Conservation (phyloP, 2,113 vertebrate genomes). For the Nipponia nippon region DNA sequence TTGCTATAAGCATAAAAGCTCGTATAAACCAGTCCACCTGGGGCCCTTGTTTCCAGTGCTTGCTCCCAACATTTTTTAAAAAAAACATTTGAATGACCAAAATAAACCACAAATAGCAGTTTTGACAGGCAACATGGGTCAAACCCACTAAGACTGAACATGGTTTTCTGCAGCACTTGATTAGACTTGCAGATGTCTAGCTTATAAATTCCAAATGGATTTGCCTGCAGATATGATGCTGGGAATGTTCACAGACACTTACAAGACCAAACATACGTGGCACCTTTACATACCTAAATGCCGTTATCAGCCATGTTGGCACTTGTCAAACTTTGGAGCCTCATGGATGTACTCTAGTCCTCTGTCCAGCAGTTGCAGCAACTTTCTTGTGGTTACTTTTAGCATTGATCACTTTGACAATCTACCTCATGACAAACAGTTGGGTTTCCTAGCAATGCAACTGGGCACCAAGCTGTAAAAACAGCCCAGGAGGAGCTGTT, state of each 20-base stretch:
- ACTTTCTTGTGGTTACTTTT: background rate
- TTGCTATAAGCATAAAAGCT: background rate
- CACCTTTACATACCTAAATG: background rate
- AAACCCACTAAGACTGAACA: background rate
- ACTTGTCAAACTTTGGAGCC: background rate
- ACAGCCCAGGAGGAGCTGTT: background rate
- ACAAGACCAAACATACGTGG: background rate
- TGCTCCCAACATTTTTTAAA: background rate
- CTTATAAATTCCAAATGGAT: background rate
- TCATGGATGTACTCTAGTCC: background rate
- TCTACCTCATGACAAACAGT: background rate
- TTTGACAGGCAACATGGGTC: background rate
- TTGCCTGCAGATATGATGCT: background rate
- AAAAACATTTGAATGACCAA: background rate
- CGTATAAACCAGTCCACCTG: background rate
- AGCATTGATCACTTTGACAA: background rate
- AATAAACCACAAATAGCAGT: background rate
- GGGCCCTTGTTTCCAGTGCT: background rate
- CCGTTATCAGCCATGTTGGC: fast-evolving
- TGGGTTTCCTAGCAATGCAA: background rate
- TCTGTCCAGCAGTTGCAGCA: background rate
- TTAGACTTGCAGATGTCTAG: background rate
- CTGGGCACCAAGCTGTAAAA: background rate
- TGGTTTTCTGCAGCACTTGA: background rate
- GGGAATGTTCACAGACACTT: background rate